Base-by-base conservation (phyloP, 2,797 vertebrate genomes). In the Halcyon badia region DNA sequence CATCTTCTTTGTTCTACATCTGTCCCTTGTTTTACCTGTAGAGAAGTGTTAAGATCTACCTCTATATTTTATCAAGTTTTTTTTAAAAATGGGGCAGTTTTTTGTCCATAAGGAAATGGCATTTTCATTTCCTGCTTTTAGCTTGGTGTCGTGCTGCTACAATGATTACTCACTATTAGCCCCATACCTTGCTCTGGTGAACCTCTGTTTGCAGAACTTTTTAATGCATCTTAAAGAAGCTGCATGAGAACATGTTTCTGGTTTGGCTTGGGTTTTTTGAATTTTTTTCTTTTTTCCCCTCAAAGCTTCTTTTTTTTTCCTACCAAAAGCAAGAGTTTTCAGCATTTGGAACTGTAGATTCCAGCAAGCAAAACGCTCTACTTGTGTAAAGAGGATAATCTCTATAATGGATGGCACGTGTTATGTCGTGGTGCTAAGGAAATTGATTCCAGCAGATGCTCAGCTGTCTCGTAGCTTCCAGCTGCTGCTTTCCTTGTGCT, bases 381-480 rank as follows among this genome's bases (percentile, higher is more conserved):
- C 41, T 68, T 83, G 17, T 46, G 6, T n/a, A 4, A 71, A 90
- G 54, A 78, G 79, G 66, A 31, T 86, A 52, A 61, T 80, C 44
- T 90, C 44, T 65, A 3, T 89, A 75, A 91, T 94, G 95, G 93
- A 87, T 93, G 94, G 94, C 77, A 80, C 11, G 19, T 75, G 72
- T 83, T 83, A 17, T 79, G 82, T 82, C 52, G 3, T 0, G 3
- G 69, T 86, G 89, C 52, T 89, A 62, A 61, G 79, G 82, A 42
- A 89, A 87, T 92, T 8, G 2, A 31, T 89, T 89, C 71, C 68
- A 81, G 61, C 87, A 87, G 86, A 57, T 96, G 87, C 37, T 90
- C 92, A 96, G 96, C 94, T 96, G 90, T 94, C 70, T 83, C 48
- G 42, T 33, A 57, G 37, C 35, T 86, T 93, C 73, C 95, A 96